Conservation (phyloP, 1,140 invertebrate species). For the Heliconius nattereri region DNA sequence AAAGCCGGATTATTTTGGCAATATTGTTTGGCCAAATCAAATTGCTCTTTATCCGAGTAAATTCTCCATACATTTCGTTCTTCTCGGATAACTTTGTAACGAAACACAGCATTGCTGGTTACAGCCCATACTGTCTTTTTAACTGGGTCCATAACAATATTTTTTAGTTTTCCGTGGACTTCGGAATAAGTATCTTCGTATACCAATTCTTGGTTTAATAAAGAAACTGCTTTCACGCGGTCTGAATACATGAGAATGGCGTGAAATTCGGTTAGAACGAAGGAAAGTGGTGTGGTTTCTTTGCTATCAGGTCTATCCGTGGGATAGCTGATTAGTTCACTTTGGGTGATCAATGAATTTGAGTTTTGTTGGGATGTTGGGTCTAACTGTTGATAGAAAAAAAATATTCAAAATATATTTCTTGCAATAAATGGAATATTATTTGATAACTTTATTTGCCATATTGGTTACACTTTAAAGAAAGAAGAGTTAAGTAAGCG, state of each 20-base stretch:
- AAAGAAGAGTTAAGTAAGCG: too few species aligned
- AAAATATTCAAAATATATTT: neutral
- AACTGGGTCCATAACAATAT: constrained; percentile 90
- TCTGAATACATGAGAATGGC: constrained; percentile 91
- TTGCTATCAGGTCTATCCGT: constrained; percentile 52
- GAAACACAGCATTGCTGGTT: constrained; percentile 91
- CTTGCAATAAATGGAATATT: too few species aligned
- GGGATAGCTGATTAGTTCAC: constrained; percentile 84
- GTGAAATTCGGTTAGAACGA: constrained; percentile 96
- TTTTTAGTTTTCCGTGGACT: constrained; percentile 90
- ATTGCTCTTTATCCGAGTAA: constrained; percentile 93
- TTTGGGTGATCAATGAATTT: constrained; percentile 83
- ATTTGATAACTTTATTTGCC: too few species aligned
- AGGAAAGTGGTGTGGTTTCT: constrained; percentile 85
- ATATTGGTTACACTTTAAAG: too few species aligned
- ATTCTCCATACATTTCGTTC: constrained; percentile 94
- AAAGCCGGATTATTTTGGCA: constrained; percentile 89
- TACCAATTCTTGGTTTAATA: constrained; percentile 92
- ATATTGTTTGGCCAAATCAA: constrained; percentile 92
- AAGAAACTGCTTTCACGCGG: constrained; percentile 91
- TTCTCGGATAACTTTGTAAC: constrained; percentile 92
- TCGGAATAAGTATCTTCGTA: constrained; percentile 93
- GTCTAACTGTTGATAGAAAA: constrained; percentile 76
- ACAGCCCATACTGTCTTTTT: constrained; percentile 93
- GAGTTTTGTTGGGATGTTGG: constrained; percentile 79